Conservation (phyloP, 2,797 vertebrate genomes). For the Argya squamiceps region DNA sequence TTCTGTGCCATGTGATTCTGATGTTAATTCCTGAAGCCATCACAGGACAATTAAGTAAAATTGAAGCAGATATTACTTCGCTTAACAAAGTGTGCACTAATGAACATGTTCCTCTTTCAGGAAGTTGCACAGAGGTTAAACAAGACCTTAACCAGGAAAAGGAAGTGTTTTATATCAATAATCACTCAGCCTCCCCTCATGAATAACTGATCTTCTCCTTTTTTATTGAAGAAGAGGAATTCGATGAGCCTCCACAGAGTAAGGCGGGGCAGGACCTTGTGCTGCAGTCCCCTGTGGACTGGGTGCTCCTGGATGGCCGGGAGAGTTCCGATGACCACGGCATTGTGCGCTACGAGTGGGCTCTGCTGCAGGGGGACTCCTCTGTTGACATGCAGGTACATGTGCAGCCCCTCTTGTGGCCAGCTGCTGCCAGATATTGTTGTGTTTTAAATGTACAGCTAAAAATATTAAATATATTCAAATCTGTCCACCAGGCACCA, state of each 20-base stretch:
- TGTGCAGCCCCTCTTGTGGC: neutral
- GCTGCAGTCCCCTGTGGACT: conserved; percentile 90
- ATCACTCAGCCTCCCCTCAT: neutral
- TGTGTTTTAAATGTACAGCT: neutral
- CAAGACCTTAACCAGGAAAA: neutral
- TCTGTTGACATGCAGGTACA: conserved; percentile 90
- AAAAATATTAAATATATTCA: neutral
- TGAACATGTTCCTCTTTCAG: neutral
- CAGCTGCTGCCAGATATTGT: neutral
- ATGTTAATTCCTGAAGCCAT: neutral
- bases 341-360: conserved; percentile 89
- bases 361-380: conserved; percentile 84
- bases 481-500: neutral
- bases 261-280: conserved; percentile 90
- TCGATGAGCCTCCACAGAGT: conserved; percentile 87
- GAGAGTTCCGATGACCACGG: conserved; percentile 90
- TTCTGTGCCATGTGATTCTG: neutral
- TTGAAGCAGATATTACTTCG: neutral
- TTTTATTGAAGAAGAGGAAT: conserved; percentile 74
- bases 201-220: neutral
- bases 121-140: neutral
- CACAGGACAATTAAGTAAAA: neutral
- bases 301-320: conserved; percentile 90
- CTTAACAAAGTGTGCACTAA: neutral
- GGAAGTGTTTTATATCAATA: neutral